phyloP scores from a whole-genome alignment of 2,113 vertebrate genomes.

The Charadrius vociferus region DNA sequence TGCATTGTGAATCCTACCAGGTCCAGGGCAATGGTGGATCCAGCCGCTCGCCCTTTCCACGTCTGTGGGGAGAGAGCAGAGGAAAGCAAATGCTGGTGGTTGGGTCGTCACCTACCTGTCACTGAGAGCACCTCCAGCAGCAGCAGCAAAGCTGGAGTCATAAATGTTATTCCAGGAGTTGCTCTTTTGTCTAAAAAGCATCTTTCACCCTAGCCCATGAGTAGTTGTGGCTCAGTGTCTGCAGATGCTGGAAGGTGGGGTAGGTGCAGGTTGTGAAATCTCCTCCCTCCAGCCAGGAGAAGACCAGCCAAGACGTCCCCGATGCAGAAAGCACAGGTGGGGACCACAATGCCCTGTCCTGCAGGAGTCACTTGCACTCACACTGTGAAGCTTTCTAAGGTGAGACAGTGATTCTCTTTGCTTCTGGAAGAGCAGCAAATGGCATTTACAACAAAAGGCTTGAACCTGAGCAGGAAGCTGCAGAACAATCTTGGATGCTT shows the following conservation, averaged over 20 bases:
- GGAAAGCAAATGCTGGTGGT: background rate
- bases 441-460: background rate
- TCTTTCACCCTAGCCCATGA: no score
- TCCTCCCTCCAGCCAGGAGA: background rate
- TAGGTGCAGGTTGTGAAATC: background rate
- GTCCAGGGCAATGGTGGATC: background rate
- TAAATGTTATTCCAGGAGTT: background rate
- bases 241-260: background rate
- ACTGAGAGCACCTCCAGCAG: background rate
- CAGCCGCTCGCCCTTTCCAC: fast-evolving
- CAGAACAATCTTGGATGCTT: background rate
- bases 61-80: background rate
- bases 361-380: background rate
- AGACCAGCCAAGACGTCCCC: background rate
- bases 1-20: no score
- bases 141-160: background rate
- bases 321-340: fast-evolving
- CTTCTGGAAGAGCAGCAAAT: background rate
- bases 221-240: no score
- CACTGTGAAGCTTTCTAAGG: background rate
- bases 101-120: background rate
- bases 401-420: no score
- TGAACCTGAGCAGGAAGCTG: background rate
- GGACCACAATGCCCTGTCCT: background rate
- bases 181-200: background rate